These are phyloP conservation scores for Pelodiscus sinensis DNA, from an alignment of 2,113 vertebrate genomes.

Conservation along the genomic window DNA sequence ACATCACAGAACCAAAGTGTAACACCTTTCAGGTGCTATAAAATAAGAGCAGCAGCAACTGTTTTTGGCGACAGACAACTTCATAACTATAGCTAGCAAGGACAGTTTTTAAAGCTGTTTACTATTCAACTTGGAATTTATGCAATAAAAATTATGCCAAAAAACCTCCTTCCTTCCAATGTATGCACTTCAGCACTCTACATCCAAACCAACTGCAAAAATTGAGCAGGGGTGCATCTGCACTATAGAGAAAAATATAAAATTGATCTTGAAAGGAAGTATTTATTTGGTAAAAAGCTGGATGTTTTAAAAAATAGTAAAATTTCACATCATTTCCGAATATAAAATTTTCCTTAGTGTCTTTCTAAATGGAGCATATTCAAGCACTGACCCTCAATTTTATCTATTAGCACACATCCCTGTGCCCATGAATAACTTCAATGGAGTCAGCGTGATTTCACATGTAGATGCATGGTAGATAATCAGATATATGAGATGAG, in stretches of 20 bases:
- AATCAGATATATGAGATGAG: background rate
- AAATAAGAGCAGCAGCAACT: conserved; percentile 18
- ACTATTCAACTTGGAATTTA: background rate
- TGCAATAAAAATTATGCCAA: background rate
- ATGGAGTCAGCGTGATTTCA: background rate
- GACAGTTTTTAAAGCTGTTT: conserved; percentile 7
- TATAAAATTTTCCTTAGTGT: background rate
- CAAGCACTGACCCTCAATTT: background rate
- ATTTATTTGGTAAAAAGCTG: background rate
- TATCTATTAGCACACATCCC: background rate
- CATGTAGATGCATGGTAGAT: background rate
- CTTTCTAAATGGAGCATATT: background rate
- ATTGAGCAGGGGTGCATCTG: background rate
- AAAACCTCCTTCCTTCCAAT: background rate
- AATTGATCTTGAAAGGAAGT: background rate
- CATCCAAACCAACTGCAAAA: background rate
- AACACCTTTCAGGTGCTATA: background rate
- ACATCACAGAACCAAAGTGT: too few species aligned
- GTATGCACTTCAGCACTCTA: background rate
- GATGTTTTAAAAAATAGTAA: background rate
- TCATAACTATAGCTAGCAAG: conserved; percentile 14
- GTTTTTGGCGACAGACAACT: conserved; percentile 10
- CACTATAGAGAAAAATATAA: background rate
- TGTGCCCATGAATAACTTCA: background rate
- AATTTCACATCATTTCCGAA: background rate